Evolutionary conservation across 2,888 invertebrate species (phyloP).

Genomic region (Thumatha senex): DNA sequence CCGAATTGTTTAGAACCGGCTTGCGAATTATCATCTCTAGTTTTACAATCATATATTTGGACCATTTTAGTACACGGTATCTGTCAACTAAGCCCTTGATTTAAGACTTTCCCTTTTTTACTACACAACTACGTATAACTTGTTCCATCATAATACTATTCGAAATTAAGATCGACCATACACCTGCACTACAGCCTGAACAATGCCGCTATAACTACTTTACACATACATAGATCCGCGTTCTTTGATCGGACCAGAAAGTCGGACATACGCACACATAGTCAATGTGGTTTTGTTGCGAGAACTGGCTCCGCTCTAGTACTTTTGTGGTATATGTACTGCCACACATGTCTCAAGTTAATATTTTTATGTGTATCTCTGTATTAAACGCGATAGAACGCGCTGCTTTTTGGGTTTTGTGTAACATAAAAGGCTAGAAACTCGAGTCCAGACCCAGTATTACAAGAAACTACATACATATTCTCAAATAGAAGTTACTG

Average conservation of each 20-base stretch:
- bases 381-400: conserved; percentile 22
- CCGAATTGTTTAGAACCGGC: too few species aligned
- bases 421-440: background rate
- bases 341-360: conserved; percentile 44
- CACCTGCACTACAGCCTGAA: conserved; percentile 38
- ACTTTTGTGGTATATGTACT: conserved; percentile 59
- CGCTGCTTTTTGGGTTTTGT: conserved; percentile 6
- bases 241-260: conserved; percentile 52
- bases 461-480: background rate
- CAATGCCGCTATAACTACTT: conserved; percentile 48
- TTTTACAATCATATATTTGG: too few species aligned
- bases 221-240: conserved; percentile 41
- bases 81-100: too few species aligned
- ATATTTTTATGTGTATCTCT: conserved; percentile 25
- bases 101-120: conserved; percentile 1
- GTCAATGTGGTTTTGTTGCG: conserved; percentile 57
- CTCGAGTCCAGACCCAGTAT: too few species aligned
- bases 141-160: conserved; percentile 10
- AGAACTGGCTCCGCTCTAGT: conserved; percentile 62
- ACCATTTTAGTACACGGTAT: too few species aligned
- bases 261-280: conserved; percentile 56
- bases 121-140: background rate
- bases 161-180: conserved; percentile 31
- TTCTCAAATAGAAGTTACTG: too few species aligned
- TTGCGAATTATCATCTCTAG: too few species aligned